Evolutionary conservation across 2,888 invertebrate genomes (phyloP).

Genomic region (Acanthoscelides obtectus): DNA sequence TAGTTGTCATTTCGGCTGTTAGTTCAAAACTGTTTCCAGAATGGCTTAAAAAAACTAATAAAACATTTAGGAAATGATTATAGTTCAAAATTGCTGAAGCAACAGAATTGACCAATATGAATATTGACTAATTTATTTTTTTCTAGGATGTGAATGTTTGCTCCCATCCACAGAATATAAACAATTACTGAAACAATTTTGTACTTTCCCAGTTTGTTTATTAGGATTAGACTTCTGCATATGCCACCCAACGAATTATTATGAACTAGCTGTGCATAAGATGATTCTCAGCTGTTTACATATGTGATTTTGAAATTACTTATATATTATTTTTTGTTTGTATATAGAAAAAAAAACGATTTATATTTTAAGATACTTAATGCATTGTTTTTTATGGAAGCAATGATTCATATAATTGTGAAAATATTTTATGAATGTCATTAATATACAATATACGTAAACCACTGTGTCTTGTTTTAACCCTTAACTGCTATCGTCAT

Average conservation of each 20-base stretch:
- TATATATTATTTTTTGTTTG: background rate
- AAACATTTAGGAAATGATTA: too few relatives aligned
- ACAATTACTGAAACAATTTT: background rate
- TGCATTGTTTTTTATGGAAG: slow-evolving; percentile 6
- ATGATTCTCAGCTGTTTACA: background rate
- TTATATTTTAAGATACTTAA: slow-evolving; percentile 6
- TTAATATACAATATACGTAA: slow-evolving; percentile 3
- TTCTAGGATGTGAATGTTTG: too few relatives aligned
- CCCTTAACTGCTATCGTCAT: background rate
- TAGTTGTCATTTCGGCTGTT: too few relatives aligned
- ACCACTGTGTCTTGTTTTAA: background rate
- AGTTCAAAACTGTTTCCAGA: too few relatives aligned
- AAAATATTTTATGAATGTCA: slow-evolving; percentile 7
- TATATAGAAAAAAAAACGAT: background rate
- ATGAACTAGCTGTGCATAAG: background rate
- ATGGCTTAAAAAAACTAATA: too few relatives aligned
- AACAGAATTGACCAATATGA: too few relatives aligned
- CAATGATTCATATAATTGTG: slow-evolving; percentile 6
- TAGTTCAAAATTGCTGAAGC: too few relatives aligned
- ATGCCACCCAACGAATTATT: background rate
- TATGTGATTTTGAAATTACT: background rate
- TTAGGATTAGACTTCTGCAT: background rate
- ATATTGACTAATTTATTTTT: too few relatives aligned
- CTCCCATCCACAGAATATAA: background rate
- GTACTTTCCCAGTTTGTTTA: background rate